Conservation (phyloP, 1,140 invertebrate species). For the Vanessa tameamea region DNA sequence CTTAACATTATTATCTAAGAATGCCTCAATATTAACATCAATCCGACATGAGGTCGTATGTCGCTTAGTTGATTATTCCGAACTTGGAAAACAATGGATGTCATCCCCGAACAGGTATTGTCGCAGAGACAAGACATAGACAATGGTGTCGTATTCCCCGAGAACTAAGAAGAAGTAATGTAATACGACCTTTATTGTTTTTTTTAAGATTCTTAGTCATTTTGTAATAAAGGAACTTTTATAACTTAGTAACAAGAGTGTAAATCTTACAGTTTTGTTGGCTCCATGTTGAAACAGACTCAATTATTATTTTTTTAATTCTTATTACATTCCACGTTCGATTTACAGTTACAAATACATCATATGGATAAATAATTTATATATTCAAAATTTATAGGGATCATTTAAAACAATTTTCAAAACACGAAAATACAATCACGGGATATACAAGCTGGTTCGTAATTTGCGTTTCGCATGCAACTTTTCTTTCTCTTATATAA, state of each 20-base stretch:
- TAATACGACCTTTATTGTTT: constrained; percentile 38
- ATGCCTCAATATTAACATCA: constrained; percentile 4
- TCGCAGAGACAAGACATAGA: constrained; percentile 26
- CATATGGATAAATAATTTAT: too few species aligned
- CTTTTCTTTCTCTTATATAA: too few species aligned
- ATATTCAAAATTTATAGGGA: too few species aligned
- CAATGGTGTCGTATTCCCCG: constrained; percentile 38
- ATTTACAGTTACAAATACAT: too few species aligned
- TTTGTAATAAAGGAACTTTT: constrained; percentile 3
- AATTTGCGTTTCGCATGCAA: too few species aligned
- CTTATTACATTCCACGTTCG: too few species aligned
- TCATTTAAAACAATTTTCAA: too few species aligned
- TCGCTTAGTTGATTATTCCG: constrained; percentile 25
- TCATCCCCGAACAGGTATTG: constrained; percentile 38
- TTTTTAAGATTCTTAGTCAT: neutral
- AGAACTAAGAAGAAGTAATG: constrained; percentile 27
- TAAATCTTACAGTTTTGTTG: neutral
- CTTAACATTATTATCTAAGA: neutral
- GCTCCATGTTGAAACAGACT: too few species aligned
- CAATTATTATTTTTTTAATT: too few species aligned
- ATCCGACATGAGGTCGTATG: constrained; percentile 17
- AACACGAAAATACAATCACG: too few species aligned
- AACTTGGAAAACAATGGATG: constrained; percentile 36
- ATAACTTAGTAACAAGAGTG: neutral
- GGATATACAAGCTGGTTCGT: too few species aligned